Evolutionary conservation across 2,888 invertebrate genomes (phyloP).

Genomic region (Gibbula magus): DNA sequence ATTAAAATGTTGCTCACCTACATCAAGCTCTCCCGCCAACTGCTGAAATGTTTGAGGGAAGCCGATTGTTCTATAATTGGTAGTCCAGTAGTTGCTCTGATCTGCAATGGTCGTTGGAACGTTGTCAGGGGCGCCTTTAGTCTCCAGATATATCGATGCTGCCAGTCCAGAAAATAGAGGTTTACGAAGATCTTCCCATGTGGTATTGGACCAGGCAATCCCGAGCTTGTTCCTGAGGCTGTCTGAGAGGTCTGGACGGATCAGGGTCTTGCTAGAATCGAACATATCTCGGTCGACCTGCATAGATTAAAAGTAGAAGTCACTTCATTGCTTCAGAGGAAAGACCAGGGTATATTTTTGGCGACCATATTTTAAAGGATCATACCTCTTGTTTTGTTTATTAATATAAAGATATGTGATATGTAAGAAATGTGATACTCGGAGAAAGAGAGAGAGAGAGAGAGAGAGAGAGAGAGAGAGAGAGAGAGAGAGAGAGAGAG

Average conservation of each 20-base stretch:
- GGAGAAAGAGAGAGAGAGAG: not conserved
- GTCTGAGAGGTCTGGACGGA: not conserved
- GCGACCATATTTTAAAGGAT: too few relatives aligned
- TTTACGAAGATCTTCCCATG: constrained; percentile 51
- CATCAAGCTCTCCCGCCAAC: not conserved
- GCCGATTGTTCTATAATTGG: not conserved
- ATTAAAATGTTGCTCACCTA: too few relatives aligned
- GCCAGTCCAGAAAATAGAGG: constrained; percentile 60
- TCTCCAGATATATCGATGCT: constrained; percentile 40
- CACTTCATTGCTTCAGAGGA: too few relatives aligned
- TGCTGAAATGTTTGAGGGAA: not conserved
- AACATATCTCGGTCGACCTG: constrained; percentile 40
- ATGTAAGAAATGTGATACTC: too few relatives aligned
- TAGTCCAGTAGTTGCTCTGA: not conserved
- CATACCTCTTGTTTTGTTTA: too few relatives aligned
- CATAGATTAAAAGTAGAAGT: not conserved
- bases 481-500: constrained; percentile 26
- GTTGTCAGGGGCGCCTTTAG: not conserved
- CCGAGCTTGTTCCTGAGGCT: constrained; percentile 23
- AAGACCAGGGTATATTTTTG: too few relatives aligned
- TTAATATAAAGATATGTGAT: too few relatives aligned
- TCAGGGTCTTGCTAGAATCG: constrained; percentile 29
- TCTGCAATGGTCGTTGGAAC: not conserved
- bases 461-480: not conserved
- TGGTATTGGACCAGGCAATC: constrained; percentile 51